Conservation (phyloP, 2,888 invertebrate species). For the Scaeva pyrastri region DNA sequence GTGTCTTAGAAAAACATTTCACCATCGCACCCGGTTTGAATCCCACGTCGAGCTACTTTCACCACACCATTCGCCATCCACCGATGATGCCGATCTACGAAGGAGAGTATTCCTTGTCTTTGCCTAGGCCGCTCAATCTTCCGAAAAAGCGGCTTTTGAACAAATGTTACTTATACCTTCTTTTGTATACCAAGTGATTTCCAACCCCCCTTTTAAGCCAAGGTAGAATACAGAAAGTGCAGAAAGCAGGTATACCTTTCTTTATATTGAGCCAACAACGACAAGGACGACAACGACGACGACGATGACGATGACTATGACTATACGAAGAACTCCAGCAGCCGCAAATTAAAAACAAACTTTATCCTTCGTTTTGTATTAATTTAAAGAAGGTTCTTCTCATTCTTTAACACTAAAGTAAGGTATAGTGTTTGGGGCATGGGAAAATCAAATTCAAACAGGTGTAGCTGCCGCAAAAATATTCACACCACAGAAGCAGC, state of each 20-base stretch:
- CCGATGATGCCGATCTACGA: neutral
- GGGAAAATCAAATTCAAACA: constrained; percentile 76
- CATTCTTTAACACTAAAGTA: neutral
- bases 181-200: constrained; percentile 19
- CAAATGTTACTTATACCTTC: constrained; percentile 74
- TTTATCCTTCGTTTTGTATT: constrained; percentile 79
- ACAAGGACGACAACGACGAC: constrained; percentile 37
- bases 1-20: constrained; percentile 59
- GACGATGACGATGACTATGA: too few relatives aligned
- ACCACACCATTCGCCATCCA: neutral
- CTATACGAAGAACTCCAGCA: constrained; percentile 68
- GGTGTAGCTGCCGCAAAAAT: constrained; percentile 77
- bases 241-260: neutral
- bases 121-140: constrained; percentile 8
- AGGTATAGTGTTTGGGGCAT: neutral
- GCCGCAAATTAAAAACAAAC: constrained; percentile 79
- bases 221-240: neutral
- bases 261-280: constrained; percentile 29
- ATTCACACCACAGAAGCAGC: constrained; percentile 77
- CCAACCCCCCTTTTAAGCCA: constrained; percentile 28
- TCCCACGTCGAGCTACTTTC: constrained; percentile 53
- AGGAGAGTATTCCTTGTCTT: too few relatives aligned
- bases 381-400: constrained; percentile 77
- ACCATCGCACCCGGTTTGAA: constrained; percentile 49
- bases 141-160: constrained; percentile 69